Base-by-base conservation (phyloP, 2,797 vertebrate species). In the Balearica regulorum region DNA sequence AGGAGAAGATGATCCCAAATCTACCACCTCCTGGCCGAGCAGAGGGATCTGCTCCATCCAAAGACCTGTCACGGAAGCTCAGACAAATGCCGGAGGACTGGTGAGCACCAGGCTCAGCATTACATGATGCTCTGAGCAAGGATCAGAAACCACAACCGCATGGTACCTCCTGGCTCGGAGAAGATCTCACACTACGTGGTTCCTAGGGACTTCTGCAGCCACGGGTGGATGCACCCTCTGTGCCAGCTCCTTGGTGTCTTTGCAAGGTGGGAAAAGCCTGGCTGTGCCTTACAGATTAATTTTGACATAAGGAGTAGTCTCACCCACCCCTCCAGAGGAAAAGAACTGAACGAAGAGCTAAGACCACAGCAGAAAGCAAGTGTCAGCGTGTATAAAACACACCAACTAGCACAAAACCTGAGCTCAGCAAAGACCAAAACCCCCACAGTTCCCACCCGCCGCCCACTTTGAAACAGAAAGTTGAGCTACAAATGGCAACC, bases 271-370 rank as follows among this genome's bases (percentile, higher is more conserved):
- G 26, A 55, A 39, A 66, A 71, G 22, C 70, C 73, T 25, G 4
- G 8, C 16, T 51, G 28, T 17, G 1, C 37, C 17, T 81, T 22
- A 28, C 3, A 22, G 57, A 5, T 11, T 24, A 43, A 22, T 53
- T 37, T 6, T 39, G 64, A 44, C 53, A 44, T 5, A 37, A 10
- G 7, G 62, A 24, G 19, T 2, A 29, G 6, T 4, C 20, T 49
- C 49, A n/a, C 28, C 6, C 48, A 21, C 29, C 20, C 19, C 18
- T 62, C 55, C 61, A 39, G 53, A 53, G n/a, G 31, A 60, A 43
- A 39, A 39, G 7, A 41, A 28, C 0, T 0, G 14, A 83, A 43
- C 0, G 0, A 39, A 77, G 54, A 51, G 26, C 46, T 35, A 11
- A 41, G 33, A 72, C 12, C 62, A 35, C 25, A 10, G 9, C 25